Evolutionary conservation across 2,113 vertebrate genomes (phyloP), one percentile per base, ranked within the genome.

Genomic region (Leucosticte australis): DNA sequence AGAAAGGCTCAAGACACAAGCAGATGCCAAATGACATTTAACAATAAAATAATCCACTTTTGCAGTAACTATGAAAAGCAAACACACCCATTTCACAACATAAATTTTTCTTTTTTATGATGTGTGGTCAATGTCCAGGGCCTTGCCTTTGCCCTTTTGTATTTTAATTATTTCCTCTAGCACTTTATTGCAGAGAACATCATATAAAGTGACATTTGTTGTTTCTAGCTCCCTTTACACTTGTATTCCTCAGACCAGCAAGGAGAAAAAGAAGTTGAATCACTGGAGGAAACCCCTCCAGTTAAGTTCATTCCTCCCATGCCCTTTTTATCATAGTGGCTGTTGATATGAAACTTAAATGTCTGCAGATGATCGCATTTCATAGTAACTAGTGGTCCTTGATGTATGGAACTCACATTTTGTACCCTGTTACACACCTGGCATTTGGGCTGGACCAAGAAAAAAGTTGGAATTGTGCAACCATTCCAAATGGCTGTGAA

Each of bases 401-500:
- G 19, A 47, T 1, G 1, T 52, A 12, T 5, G 5, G 31, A 50
- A 69, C 47, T 56, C 10, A 23, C 3, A 46, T 39, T 65, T 57
- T 74, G 15, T 7, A 9, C 6, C 44, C 37, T 69, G 6, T 69
- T 71, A 47, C 14, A 16, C 13, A 8, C 9, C 24, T 11, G 15
- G n/a, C 15, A 27, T 85, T 74, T 60, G 35, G 20, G 10, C 21
- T 64, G 69, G 68, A 30, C 46, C 1, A 2, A 84, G 24, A 23
- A 44, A 67, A 75, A 84, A 74, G 31, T 28, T 28, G 49, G 30
- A 69, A 26, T 22, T 0, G 3, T 9, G 7, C 22, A 65, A 49
- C 7, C 4, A 5, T 26, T 47, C 26, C 42, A 31, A 17, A 22
- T 0, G 1, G 13, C n/a, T 3, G 3, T 37, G n/a, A 60, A 80